These are phyloP conservation scores for Probaryconus sp. DNA, from an alignment of 1,140 invertebrate genomes.

Conservation along the genomic window DNA sequence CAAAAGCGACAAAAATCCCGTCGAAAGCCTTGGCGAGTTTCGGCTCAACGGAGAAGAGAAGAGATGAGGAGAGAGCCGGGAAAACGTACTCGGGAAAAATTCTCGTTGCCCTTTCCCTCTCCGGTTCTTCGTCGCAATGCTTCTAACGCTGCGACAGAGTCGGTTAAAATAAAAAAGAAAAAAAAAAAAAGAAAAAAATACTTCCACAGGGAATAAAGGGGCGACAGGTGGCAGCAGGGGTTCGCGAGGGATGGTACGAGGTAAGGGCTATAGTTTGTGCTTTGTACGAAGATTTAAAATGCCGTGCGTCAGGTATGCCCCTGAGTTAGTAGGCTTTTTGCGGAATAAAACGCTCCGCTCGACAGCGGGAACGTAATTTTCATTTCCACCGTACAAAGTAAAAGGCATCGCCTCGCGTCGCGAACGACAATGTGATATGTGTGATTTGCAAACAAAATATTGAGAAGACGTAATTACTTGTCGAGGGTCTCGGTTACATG, in stretches of 20 bases:
- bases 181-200: constrained; percentile 14
- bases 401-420: constrained; percentile 10
- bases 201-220: constrained; percentile 13
- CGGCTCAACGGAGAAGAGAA: no score
- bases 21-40: constrained; percentile 23
- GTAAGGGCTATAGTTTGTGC: constrained; percentile 48
- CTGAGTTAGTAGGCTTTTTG: constrained; percentile 64
- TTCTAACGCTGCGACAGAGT: constrained; percentile 29
- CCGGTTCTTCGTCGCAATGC: constrained; percentile 11
- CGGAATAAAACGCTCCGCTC: constrained; percentile 55
- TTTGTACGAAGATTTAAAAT: constrained; percentile 66
- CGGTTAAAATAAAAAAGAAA: constrained; percentile 19
- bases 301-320: constrained; percentile 60
- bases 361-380: constrained; percentile 59
- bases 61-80: no score
- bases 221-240: neutral
- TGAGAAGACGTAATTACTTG: no score
- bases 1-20: constrained; percentile 31
- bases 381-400: constrained; percentile 25
- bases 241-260: constrained; percentile 1
- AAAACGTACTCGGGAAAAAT: constrained; percentile 18
- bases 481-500: no score
- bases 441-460: constrained; percentile 27
- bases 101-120: constrained; percentile 19
- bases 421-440: no score